A percentile compares a stretch with the other conserved stretches of the same genome.
These are phyloP conservation scores for Poecile atricapillus DNA, from an alignment of 2,113 vertebrate genomes.

Conservation along the genomic window DNA sequence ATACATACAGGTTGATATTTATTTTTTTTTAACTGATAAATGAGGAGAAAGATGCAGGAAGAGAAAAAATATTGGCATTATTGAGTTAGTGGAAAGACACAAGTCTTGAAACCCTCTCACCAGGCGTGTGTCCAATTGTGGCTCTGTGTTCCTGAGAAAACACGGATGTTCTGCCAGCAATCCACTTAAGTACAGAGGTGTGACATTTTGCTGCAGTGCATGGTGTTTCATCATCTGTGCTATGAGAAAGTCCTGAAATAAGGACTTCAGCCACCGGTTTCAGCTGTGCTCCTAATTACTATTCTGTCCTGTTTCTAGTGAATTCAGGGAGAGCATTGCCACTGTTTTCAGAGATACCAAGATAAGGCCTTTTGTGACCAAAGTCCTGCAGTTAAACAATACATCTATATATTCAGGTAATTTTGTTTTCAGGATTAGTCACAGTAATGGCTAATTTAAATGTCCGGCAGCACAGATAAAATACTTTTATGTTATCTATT, in stretches of 20 bases:
- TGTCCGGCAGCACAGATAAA: background rate
- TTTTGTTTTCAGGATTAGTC: background rate
- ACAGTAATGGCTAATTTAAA: background rate
- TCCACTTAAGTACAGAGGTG: background rate
- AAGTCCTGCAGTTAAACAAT: background rate
- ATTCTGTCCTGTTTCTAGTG: background rate
- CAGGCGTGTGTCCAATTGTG: background rate
- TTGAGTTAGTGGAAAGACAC: background rate
- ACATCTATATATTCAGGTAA: background rate
- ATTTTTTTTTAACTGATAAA: background rate
- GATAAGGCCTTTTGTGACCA: background rate
- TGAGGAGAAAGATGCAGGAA: background rate
- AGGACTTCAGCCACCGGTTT: background rate
- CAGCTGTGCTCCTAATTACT: background rate
- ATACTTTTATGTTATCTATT: background rate
- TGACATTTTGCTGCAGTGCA: background rate
- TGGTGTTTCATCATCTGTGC: background rate
- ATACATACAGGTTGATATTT: background rate
- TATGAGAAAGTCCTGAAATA: background rate
- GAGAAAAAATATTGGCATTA: background rate
- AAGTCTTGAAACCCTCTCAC: background rate
- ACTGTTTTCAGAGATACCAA: background rate
- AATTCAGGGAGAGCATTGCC: background rate
- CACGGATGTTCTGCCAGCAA: background rate
- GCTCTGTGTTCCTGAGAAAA: background rate